A percentile compares a stretch with the other conserved stretches of the same genome.
Evolutionary conservation across 2,888 invertebrate species (phyloP).

Genomic region (Adineta ricciae): DNA sequence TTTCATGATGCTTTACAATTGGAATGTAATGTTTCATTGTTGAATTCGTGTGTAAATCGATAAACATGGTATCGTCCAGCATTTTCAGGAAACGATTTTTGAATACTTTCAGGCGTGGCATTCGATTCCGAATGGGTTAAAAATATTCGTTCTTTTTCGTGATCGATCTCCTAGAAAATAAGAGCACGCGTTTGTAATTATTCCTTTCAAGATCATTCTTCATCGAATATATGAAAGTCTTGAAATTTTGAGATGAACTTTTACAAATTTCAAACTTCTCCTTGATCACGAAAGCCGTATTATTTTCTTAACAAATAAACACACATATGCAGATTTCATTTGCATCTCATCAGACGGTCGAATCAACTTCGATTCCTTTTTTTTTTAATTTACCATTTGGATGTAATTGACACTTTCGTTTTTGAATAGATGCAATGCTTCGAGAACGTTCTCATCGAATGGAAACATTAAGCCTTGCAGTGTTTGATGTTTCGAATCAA

Average conservation of each 20-base stretch:
- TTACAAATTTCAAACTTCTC: no score
- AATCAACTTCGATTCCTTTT: no score
- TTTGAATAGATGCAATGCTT: conserved; percentile 66
- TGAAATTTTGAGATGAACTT: no score
- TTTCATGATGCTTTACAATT: neutral
- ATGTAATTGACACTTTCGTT: conserved; percentile 72
- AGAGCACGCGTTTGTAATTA: no score
- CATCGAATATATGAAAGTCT: no score
- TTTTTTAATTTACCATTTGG: conserved; percentile 60
- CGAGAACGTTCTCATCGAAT: conserved; percentile 61
- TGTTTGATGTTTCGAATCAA: conserved; percentile 60
- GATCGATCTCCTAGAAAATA: neutral
- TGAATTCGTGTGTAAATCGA: conserved; percentile 78
- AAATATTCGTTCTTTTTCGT: neutral
- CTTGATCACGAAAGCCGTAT: no score
- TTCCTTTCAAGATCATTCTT: no score
- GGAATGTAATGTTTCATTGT: conserved; percentile 46
- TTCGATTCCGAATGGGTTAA: conserved; percentile 18
- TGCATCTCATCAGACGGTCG: no score
- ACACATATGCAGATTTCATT: no score
- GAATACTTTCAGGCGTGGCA: neutral
- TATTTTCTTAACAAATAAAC: no score
- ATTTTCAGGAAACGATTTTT: conserved; percentile 64
- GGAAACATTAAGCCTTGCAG: conserved; percentile 80
- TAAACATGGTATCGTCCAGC: conserved; percentile 81